A percentile compares a stretch with the other conserved stretches of the same genome.
These are phyloP conservation scores for Agelas oroides DNA, from an alignment of 37 sponge, comb jelly and placozoan species.

Conservation along the genomic window DNA sequence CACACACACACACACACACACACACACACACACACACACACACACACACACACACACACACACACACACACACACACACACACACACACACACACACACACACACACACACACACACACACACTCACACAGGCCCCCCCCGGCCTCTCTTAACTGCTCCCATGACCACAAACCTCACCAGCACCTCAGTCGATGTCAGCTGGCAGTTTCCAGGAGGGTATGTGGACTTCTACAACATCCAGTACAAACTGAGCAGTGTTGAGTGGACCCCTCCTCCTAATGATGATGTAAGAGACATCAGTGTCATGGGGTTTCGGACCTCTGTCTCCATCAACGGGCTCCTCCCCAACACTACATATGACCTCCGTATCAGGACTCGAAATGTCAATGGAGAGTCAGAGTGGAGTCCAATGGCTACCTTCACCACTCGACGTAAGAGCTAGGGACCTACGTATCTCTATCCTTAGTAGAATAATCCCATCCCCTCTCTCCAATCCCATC, in stretches of 20 bases:
- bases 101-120: slow-evolving; percentile 34
- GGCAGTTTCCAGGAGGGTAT: slow-evolving; percentile 11
- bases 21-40: no score
- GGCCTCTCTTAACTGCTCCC: background rate
- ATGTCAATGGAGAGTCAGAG: background rate
- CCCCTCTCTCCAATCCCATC: no score
- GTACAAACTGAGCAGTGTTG: background rate
- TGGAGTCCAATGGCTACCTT: background rate
- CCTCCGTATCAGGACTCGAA: background rate
- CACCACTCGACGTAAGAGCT: slow-evolving; percentile 9
- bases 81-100: background rate
- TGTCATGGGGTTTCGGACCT: background rate
- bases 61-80: background rate
- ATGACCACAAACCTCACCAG: background rate
- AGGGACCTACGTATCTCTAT: no score
- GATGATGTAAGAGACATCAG: background rate
- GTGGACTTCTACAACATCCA: slow-evolving; percentile 6
- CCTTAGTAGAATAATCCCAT: no score
- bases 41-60: slow-evolving; percentile 27
- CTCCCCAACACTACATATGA: background rate
- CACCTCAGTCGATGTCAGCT: background rate
- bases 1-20: no score
- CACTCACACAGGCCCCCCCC: slow-evolving; percentile 20
- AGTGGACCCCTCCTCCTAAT: background rate
- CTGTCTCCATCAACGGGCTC: background rate